Conservation (phyloP, 2,888 invertebrate species). For the Oligia strigilis region DNA sequence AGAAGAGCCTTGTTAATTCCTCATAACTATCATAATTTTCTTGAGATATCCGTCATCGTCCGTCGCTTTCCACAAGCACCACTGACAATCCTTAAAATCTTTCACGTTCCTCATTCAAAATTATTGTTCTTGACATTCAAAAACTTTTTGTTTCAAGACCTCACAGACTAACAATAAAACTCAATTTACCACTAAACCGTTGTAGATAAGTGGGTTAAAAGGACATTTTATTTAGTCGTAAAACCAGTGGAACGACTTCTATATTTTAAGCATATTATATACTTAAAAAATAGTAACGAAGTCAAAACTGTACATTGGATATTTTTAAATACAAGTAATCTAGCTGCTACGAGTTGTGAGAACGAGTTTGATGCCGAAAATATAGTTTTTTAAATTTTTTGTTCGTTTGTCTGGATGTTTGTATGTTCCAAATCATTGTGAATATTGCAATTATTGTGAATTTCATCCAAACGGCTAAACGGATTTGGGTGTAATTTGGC, state of each 20-base stretch:
- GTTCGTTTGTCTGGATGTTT: too few species aligned
- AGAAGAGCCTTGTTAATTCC: neutral
- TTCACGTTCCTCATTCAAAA: constrained; percentile 28
- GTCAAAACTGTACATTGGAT: neutral
- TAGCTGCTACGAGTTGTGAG: neutral
- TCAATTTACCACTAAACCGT: constrained; percentile 32
- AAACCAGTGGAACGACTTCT: constrained; percentile 38
- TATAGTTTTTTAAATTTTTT: neutral
- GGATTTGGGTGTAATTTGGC: neutral
- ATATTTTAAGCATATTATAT: neutral
- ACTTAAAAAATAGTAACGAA: neutral
- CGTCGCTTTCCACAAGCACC: neutral
- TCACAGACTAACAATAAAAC: constrained; percentile 25
- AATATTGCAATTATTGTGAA: too few species aligned
- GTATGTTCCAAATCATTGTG: too few species aligned
- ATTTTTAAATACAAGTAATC: neutral
- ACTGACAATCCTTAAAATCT: constrained; percentile 19
- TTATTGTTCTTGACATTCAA: neutral
- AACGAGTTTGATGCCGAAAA: neutral
- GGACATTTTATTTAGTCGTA: constrained; percentile 29
- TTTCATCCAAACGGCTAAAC: neutral
- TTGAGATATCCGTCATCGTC: neutral
- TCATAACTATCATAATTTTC: neutral
- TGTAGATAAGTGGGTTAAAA: constrained; percentile 41
- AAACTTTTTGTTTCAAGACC: neutral